Conservation (phyloP, 2,888 invertebrate genomes). For the Nemotelus pantherinus region DNA sequence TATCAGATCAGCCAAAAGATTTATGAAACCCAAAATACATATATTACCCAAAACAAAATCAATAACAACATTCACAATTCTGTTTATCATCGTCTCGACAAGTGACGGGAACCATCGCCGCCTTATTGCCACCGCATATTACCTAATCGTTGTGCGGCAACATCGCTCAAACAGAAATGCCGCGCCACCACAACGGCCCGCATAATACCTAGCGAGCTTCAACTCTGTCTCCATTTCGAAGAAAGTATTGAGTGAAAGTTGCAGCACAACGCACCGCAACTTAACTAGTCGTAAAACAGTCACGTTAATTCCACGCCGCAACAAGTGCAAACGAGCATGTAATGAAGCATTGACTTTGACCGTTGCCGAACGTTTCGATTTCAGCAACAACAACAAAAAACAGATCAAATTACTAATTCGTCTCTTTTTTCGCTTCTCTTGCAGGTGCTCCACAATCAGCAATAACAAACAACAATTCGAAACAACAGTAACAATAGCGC, state of each 20-base stretch:
- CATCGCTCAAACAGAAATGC: not conserved
- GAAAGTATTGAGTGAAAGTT: slow-evolving; percentile 33
- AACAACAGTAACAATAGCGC: not conserved
- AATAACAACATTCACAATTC: no score
- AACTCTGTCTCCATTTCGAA: no score
- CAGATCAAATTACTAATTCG: slow-evolving; percentile 17
- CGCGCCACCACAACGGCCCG: not conserved
- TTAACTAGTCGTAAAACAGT: not conserved
- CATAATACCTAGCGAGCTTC: no score
- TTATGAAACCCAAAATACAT: no score
- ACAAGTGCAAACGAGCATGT: not conserved
- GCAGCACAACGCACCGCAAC: not conserved
- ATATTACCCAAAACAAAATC: no score
- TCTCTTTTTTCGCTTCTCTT: slow-evolving; percentile 2
- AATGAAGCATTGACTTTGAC: slow-evolving; percentile 25
- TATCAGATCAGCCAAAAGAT: no score
- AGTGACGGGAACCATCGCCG: no score
- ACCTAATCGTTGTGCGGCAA: slow-evolving; percentile 8
- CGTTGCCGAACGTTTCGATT: slow-evolving; percentile 12
- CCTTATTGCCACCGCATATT: not conserved
- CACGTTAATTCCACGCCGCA: slow-evolving; percentile 15
- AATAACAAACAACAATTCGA: slow-evolving; percentile 1
- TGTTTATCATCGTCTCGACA: no score
- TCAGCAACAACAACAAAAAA: not conserved
- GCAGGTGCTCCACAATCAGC: slow-evolving; percentile 25